A percentile compares a stretch with the other conserved stretches of the same genome.
phyloP scores from a whole-genome alignment of 2,113 vertebrate genomes.

The Leucoraja erinaceus region DNA sequence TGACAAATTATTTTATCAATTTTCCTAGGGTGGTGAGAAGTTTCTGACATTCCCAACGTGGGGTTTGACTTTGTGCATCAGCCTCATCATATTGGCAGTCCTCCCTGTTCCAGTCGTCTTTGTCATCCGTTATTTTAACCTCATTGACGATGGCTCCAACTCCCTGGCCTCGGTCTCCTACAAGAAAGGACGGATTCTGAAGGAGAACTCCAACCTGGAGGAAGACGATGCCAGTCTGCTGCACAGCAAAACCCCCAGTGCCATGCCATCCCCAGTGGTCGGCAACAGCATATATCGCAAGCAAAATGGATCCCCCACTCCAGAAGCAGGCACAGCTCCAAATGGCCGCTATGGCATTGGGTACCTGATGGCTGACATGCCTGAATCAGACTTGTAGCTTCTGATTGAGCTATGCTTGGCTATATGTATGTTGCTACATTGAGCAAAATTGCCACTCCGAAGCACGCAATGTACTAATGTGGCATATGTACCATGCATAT shows the following conservation, averaged over 20 bases:
- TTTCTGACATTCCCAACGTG: slow-evolving; percentile 72
- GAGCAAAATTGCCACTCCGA: slow-evolving; percentile 30
- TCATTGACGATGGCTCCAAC: slow-evolving; percentile 67
- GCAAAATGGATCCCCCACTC: slow-evolving; percentile 63
- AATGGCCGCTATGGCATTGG: slow-evolving; percentile 91
- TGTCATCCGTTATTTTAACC: slow-evolving; percentile 69
- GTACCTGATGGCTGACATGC: slow-evolving; percentile 86
- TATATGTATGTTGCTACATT: slow-evolving; percentile 38
- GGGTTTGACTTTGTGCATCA: slow-evolving; percentile 76
- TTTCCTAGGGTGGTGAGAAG: slow-evolving; percentile 67
- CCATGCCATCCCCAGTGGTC: slow-evolving; percentile 77
- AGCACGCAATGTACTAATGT: slow-evolving; percentile 24
- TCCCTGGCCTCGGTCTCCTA: slow-evolving; percentile 78
- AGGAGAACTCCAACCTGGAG: slow-evolving; percentile 69
- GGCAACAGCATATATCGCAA: slow-evolving; percentile 83
- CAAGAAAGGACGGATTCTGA: slow-evolving; percentile 84
- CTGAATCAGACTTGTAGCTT: slow-evolving; percentile 82
- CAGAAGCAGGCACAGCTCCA: slow-evolving; percentile 65
- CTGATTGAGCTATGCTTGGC: neutral
- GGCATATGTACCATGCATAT: slow-evolving; percentile 46
- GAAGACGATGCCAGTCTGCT: slow-evolving; percentile 82
- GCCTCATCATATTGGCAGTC: slow-evolving; percentile 73
- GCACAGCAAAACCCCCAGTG: slow-evolving; percentile 75
- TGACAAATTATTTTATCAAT: slow-evolving; percentile 31
- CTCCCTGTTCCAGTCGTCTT: slow-evolving; percentile 81